Base-by-base conservation (phyloP, 1,140 invertebrate species). In the Gonatopus flavifemur region DNA sequence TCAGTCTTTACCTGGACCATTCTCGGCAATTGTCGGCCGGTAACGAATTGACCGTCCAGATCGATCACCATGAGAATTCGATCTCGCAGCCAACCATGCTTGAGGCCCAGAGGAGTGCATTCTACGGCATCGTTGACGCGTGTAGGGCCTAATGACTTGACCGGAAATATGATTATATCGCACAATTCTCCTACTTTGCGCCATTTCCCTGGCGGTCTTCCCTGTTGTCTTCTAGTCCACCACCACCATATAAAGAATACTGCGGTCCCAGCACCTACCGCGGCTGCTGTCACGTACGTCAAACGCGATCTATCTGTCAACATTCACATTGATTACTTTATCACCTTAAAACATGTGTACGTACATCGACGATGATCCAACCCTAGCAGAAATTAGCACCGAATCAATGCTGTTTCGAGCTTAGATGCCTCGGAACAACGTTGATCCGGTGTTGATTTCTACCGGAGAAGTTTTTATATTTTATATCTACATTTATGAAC, bases 21-120 rank as follows among this genome's bases (percentile, higher is more conserved):
- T 43, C 70, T 75, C 0, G 82, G 81, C 45, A 71, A 64, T 22
- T 76, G 74, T 46, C 82, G 69, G 0, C 66, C 81, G 1, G 82
- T 82, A 6, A 82, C 57, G 57, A 82, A 80, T 51, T 78, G 68
- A 0, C 79, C 74, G 7, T 78, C 60, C 1, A 75, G 57, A 49
- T 81, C 77, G 12, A 82, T 69, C 3, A 83, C 60, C 80, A 83
- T 79, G 4, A 83, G 56, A 2, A 69, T 74, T 3, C 81, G 71
- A 59, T 83, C 82, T 2, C 78, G 56, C 6, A 81, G 42, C 80
- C 80, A 82, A 1, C 73, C 76, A 3, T 69, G 69, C 33, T 72
- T 74, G 0, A 82, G 49, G 2, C 82, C 81, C 1, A 83, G 58
- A 3, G 52, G 18, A 15, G 77, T 78, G 43, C 80, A 82, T 12